Evolutionary conservation across 1,140 invertebrate genomes (phyloP), one percentile per base, ranked within the genome.

Genomic region (Formica exsecta): DNA sequence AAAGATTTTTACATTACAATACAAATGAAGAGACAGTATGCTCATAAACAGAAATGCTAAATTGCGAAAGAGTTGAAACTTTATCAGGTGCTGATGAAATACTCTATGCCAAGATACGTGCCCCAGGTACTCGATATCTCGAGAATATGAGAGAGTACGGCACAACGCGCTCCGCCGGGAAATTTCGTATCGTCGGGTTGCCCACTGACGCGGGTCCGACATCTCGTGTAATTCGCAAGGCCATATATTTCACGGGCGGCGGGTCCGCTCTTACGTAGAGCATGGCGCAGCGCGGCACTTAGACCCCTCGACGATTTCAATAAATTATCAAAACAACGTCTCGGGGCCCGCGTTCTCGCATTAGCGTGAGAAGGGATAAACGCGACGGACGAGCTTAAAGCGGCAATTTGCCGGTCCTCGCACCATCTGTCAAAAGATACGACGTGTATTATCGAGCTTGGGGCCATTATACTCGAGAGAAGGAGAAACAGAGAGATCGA

Each of bases 361-460:
- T 89, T 91, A 92, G 87, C 85, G 86, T 86, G 86, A 90, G 90
- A 93, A 91, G 74, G 83, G 68, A 80, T 65, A 87, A 77, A 74
- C 75, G 62, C 84, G 80, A 57, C 87, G 89, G 91, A 89, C 54
- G 83, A 90, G 90, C 89, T 92, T 93, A 90, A 91, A 93, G 75
- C 86, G 83, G 88, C 91, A 94, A 94, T 94, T 95, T 95, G 89
- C 92, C 87, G 87, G 86, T 92, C 92, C 86, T 92, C 89, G 86
- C 84, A 91, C 92, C 93, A 93, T 94, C 93, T 93, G 94, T 94
- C 94, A 94, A 94, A 94, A 93, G 90, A 84, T 81, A 87, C 62
- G 54, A 71, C 83, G 89, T 83, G 68, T 91, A 89, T 92, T 94
- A 93, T 93, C 87, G 89, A 83, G 86, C 73, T 66, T 29, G 44